Percentiles rank a stretch among this genome's conserved stretches.
Evolutionary conservation across 2,888 invertebrate species (phyloP).

Genomic region (Bugula neritina): DNA sequence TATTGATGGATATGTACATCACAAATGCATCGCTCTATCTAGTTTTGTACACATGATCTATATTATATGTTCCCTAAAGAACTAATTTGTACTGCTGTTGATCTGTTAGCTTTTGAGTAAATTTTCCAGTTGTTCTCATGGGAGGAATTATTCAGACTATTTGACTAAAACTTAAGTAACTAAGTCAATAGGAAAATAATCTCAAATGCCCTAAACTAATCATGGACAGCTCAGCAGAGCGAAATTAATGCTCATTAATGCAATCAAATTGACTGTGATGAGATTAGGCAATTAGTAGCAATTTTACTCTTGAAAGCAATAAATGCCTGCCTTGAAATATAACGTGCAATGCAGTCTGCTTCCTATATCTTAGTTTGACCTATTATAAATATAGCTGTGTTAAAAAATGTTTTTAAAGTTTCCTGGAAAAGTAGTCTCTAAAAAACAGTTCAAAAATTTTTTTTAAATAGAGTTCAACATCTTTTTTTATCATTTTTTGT

Average conservation of each 20-base stretch:
- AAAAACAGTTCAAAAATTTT: too few species aligned
- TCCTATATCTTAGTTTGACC: too few species aligned
- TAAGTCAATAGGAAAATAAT: not conserved
- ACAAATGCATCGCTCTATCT: not conserved
- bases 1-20: not conserved
- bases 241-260: slow-evolving; percentile 20
- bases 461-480: too few species aligned
- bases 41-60: not conserved
- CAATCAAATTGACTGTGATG: slow-evolving; percentile 20
- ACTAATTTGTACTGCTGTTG: not conserved
- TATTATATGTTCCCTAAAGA: slow-evolving; percentile 17
- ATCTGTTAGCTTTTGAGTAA: slow-evolving; percentile 8
- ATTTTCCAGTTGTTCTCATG: slow-evolving; percentile 18
- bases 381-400: too few species aligned
- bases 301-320: not conserved
- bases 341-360: too few species aligned
- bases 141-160: not conserved
- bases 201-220: not conserved
- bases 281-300: slow-evolving; percentile 8
- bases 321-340: too few species aligned
- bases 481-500: too few species aligned
- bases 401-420: too few species aligned
- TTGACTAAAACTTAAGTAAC: not conserved
- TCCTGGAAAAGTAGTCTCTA: too few species aligned
- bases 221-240: not conserved